Evolutionary conservation across 2,888 invertebrate genomes (phyloP), one percentile per base, ranked within the genome.

Genomic region (Lycocerus yunnanus): DNA sequence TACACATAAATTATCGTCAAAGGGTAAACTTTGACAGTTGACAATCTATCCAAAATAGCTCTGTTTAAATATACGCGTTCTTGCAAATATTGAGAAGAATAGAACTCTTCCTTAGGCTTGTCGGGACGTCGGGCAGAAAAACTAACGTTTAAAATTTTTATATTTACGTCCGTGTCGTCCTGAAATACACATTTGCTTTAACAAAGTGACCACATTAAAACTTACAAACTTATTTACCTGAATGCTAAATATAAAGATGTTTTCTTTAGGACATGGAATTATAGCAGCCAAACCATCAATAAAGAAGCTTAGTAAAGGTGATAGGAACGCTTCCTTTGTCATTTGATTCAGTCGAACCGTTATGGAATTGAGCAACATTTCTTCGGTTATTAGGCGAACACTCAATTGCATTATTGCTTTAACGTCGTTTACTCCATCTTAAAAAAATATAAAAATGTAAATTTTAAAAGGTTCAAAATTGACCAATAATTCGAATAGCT

Each of bases 1-100:
- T 0, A 98, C 95, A 86, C 98, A 99, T 0, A 98, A 90, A 87
- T 98, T 97, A 86, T 99, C 98, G 84, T 97, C 97, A 86, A 98
- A 98, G 0, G 98, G 97, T 9, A 98, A 87, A 98, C 95, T 71
- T 95, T 94, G 4, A 97, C 94, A 0, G 96, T 96, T 3, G 97
- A 95, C 3, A 98, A 88, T 74, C 95, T 90, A 0, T 97, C 96
- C 16, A 98, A 88, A 10, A 96, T 94, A 0, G 94, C 93, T 27
- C 97, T 90, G 84, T 98, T 97, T 15, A 98, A 88, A 86, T 98
- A 98, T n/a, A 98, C 96, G 16, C 95, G 90, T 86, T 98, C 98
- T 81, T 97, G 94, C 71, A 98, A 89, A 84, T 94, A 96, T 81
- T 97, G 95, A 0, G 97, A 95, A 15, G 93, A 91, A 85, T 96